Conservation (phyloP, 2,797 vertebrate genomes). For the Coracias cyanogaster region DNA sequence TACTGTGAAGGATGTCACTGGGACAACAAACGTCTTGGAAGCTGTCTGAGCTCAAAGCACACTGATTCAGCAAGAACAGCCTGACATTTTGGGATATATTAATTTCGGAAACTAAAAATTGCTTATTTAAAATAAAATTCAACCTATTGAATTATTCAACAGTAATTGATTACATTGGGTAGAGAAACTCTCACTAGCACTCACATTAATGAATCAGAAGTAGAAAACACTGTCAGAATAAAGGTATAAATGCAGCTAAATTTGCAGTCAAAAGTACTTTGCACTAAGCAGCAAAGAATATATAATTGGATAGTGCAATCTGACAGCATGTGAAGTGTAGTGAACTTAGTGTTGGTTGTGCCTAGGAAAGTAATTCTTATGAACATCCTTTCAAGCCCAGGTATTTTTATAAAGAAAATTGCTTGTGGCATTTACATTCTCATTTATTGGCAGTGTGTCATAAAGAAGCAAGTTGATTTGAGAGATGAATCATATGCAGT, state of each 20-base stretch:
- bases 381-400: not conserved
- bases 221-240: constrained; percentile 4
- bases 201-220: constrained; percentile 25
- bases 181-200: not conserved
- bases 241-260: constrained; percentile 20
- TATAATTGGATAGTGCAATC: not conserved
- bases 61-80: constrained; percentile 49
- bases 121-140: constrained; percentile 27
- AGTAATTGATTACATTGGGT: constrained; percentile 22
- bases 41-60: not conserved
- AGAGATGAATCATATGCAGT: constrained; percentile 71
- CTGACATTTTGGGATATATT: not conserved
- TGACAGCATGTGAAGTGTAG: not conserved
- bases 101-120: not conserved
- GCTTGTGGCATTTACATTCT: constrained; percentile 65
- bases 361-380: constrained; percentile 14
- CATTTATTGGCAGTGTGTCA: constrained; percentile 65
- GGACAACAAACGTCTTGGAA: not conserved
- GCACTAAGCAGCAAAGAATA: not conserved
- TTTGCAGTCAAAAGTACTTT: constrained; percentile 20
- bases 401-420: constrained; percentile 50
- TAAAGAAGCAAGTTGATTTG: constrained; percentile 47
- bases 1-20: not conserved
- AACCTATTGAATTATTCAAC: constrained; percentile 55
- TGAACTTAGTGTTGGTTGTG: constrained; percentile 11